Base-by-base conservation (phyloP, 1,140 invertebrate species). In the Drosophila navojoa region DNA sequence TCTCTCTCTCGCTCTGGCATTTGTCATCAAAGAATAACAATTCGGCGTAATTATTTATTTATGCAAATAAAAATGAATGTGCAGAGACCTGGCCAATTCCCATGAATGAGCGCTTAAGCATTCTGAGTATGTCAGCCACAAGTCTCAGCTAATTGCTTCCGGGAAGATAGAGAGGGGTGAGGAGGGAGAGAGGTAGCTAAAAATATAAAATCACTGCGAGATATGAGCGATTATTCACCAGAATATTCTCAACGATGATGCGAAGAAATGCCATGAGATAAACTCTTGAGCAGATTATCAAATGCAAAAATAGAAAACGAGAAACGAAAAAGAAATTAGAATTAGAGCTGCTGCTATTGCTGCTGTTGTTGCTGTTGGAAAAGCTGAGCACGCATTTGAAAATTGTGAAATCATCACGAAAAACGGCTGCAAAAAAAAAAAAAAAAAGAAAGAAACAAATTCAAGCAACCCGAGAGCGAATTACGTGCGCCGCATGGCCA, bases 381-480 rank as follows among this genome's bases (percentile, higher is more conserved):
- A 64, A 69, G 45, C 71, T 52, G 27, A n/a, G 81, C 81, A 86
- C 84, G 82, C 81, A 74, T 76, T 38, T 70, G 64, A 44, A 87
- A 89, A 69, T 73, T 76, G 74, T 76, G 61, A 85, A 86, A 76
- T 87, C 82, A 87, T 81, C 76, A 79, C 80, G 82, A 80, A 78
- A 89, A 86, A 82, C 68, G 42, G 68, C 85, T 76, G 76, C 71
- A 81, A 82, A 86, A n/a, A n/a, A n/a, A n/a, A n/a, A n/a, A n/a
- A n/a, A n/a, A n/a, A n/a, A n/a, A n/a, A n/a, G n/a, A n/a, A n/a
- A n/a, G n/a, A n/a, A n/a, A n/a, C n/a, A n/a, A 79, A 89, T 75
- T 75, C 82, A 7, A 49, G 61, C 84, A 6, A 45, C 5, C 82
- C 75, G 71, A 80, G 64, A 55, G 74, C 76, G 44, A 62, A 44